Evolutionary conservation across 92 coral and sea anemone species (phyloP), one percentile per base, ranked within the genome.

Genomic region (Epizoanthus fatuus): DNA sequence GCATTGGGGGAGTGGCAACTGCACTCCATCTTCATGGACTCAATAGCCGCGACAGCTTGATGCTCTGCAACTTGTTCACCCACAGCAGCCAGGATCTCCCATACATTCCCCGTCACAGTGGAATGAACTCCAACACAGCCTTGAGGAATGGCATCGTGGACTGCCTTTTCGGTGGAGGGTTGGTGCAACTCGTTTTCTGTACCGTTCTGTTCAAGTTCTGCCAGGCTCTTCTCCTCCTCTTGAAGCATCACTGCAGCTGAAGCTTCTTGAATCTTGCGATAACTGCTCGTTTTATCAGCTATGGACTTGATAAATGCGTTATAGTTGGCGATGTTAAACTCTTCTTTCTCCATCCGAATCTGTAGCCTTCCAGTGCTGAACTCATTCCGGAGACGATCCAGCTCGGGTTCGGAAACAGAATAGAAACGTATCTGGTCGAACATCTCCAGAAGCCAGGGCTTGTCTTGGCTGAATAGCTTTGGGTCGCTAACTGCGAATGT

Each of bases 1-100:
- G 89, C 35, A 58, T 15, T 62, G 47, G 92, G 92, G 10, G 85
- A 75, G 51, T 44, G 19, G 57, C 92, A 83, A 13, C 73, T 17
- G 39, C 92, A 88, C 59, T 84, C 92, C 92, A 88, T 88, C 60
- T 88, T 88, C 92, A 88, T 88, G 2, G 92, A 89, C 65, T 88
- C 92, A 47, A 88, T 42, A 22, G 78, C 75, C 37, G 59, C 85
- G 32, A 88, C 69, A 13, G 37, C 80, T 17, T 88, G 89, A 11
- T 70, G 74, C 62, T 65, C 49, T 11, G 3, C 4, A 42, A 89
- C 86, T 17, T 19, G 11, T 20, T 89, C 90, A 39, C 85, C 89
- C 20, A 63, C 80, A 16, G 81, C 37, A 8, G 71, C 80, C 20
- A 78, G 57, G 42, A 76, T 65, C 15, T 85, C 89, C 81, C 86